Evolutionary conservation across 2,113 vertebrate species (phyloP).

Genomic region (Mirza zaza): DNA sequence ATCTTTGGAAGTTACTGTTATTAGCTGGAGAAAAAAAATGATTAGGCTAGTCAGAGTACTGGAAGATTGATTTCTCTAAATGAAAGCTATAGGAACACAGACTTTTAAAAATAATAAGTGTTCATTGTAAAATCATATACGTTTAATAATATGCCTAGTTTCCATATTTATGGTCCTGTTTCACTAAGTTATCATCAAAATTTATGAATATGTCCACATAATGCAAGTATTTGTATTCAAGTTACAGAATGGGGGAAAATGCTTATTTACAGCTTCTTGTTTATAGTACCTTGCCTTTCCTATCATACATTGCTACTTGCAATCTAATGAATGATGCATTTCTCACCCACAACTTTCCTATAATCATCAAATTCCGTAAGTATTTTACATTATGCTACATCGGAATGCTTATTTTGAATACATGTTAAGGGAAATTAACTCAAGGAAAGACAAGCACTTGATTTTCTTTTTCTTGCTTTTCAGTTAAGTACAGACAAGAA

Average conservation of each 20-base stretch:
- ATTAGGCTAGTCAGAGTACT: constrained; percentile 26
- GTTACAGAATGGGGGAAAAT: constrained; percentile 43
- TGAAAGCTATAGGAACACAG: constrained; percentile 54
- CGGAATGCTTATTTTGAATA: constrained; percentile 62
- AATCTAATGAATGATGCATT: constrained; percentile 13
- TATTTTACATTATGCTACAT: constrained; percentile 34
- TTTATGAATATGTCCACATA: constrained; percentile 30
- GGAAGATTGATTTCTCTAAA: constrained; percentile 57
- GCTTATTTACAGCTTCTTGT: constrained; percentile 48
- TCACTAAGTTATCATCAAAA: constrained; percentile 69
- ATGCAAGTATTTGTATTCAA: constrained; percentile 55
- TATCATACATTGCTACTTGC: not conserved
- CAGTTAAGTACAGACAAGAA: constrained; percentile 41
- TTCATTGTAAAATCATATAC: constrained; percentile 66
- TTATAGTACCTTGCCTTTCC: constrained; percentile 43
- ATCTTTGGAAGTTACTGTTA: constrained; percentile 59
- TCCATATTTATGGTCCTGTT: constrained; percentile 67
- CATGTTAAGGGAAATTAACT: constrained; percentile 47
- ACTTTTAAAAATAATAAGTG: constrained; percentile 70
- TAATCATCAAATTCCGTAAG: constrained; percentile 46
- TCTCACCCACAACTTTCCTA: not conserved
- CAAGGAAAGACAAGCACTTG: constrained; percentile 53
- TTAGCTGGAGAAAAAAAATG: constrained; percentile 40
- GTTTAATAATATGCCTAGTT: constrained; percentile 64
- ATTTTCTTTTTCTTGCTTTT: constrained; percentile 62